phyloP scores from a whole-genome alignment of 2,113 vertebrate genomes.

The Sturnus vulgaris region DNA sequence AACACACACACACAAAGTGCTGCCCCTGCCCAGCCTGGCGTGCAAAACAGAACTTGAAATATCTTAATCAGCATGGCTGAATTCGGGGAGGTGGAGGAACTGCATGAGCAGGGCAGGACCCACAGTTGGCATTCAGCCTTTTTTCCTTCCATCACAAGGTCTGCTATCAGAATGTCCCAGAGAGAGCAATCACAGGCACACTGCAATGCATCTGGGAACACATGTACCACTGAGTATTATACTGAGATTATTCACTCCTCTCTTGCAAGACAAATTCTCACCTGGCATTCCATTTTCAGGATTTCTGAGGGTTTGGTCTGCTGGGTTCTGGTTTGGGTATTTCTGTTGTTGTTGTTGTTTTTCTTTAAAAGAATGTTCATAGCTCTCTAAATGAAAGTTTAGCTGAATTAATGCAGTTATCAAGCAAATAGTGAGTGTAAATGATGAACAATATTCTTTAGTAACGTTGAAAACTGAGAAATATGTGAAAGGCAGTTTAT shows the following conservation, averaged over 20 bases:
- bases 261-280: neutral
- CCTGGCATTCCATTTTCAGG: neutral
- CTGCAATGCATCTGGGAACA: neutral
- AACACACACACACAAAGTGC: neutral
- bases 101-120: neutral
- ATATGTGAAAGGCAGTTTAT: neutral
- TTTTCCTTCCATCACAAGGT: neutral
- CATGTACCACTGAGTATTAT: rapidly evolving
- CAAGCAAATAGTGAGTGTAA: neutral
- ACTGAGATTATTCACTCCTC: neutral
- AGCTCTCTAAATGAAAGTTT: neutral
- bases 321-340: neutral
- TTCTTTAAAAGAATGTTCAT: neutral
- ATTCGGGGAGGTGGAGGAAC: rapidly evolving
- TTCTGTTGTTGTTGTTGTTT: neutral
- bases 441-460: neutral
- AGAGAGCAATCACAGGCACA: neutral
- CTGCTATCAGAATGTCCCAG: neutral
- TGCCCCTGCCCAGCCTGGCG: neutral
- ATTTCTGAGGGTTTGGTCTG: neutral
- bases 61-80: neutral
- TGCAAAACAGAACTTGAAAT: neutral
- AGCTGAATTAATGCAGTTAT: neutral
- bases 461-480: neutral
- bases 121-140: neutral